These are phyloP conservation scores for Bombus difficillimus DNA, from an alignment of 1,140 invertebrate species.

Conservation along the genomic window DNA sequence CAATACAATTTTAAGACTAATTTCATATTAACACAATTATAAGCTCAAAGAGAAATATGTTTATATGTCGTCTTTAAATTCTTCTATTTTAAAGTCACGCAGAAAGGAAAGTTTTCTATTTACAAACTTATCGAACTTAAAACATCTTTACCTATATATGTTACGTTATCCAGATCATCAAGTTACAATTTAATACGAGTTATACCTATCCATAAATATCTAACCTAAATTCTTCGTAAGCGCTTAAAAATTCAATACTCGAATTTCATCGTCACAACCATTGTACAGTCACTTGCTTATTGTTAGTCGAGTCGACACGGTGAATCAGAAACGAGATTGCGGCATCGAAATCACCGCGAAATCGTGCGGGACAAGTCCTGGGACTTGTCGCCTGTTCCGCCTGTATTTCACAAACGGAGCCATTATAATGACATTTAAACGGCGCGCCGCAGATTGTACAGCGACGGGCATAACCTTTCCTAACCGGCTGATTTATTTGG, in stretches of 20 bases:
- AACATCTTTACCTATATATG: too few relatives aligned
- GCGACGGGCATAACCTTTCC: constrained; percentile 67
- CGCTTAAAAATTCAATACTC: not conserved
- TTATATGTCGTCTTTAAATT: too few relatives aligned
- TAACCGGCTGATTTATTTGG: constrained; percentile 70
- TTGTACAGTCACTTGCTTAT: not conserved
- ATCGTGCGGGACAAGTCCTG: constrained; percentile 27
- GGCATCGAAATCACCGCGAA: constrained; percentile 35
- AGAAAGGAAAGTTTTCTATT: too few relatives aligned
- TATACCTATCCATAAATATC: not conserved
- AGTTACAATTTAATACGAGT: too few relatives aligned
- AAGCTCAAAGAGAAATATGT: too few relatives aligned
- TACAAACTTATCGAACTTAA: too few relatives aligned
- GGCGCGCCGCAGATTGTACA: constrained; percentile 59
- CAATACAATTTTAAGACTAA: too few relatives aligned
- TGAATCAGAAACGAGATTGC: not conserved
- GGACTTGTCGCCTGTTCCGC: constrained; percentile 26
- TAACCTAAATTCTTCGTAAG: not conserved
- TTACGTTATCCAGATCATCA: too few relatives aligned
- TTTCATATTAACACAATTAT: too few relatives aligned
- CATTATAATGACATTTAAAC: constrained; percentile 72
- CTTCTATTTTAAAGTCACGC: too few relatives aligned
- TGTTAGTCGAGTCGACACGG: not conserved
- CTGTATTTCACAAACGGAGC: constrained; percentile 62
- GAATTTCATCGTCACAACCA: not conserved